Conservation (phyloP, 2,797 vertebrate species). For the Astyanax mexicanus region DNA sequence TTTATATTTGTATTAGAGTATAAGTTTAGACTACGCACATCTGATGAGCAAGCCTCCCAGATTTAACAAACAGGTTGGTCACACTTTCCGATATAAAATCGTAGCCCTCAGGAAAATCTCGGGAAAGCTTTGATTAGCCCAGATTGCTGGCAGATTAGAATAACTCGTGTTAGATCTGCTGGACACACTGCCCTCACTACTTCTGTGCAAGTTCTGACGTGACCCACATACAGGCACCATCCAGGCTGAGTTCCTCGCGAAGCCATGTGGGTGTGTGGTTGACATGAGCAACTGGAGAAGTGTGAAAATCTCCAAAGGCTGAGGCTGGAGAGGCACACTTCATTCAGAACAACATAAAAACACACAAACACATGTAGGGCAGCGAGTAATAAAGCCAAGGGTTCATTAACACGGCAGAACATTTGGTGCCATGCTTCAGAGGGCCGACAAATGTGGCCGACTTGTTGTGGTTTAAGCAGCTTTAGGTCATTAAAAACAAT, state of each 20-base stretch:
- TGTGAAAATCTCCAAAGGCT: conserved; percentile 42
- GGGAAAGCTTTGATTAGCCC: conserved; percentile 47
- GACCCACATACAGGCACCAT: conserved; percentile 39
- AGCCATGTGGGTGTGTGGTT: conserved; percentile 44
- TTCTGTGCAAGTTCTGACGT: conserved; percentile 34
- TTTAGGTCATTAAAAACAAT: conserved; percentile 23
- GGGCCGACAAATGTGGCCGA: conserved; percentile 27
- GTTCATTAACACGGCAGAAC: conserved; percentile 44
- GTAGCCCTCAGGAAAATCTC: neutral
- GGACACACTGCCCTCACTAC: conserved; percentile 6
- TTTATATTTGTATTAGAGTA: neutral
- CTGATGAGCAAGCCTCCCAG: neutral
- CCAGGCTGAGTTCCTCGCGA: conserved; percentile 22
- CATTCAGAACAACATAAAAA: conserved; percentile 22
- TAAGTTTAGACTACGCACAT: neutral
- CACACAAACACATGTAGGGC: conserved; percentile 41
- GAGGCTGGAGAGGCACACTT: conserved; percentile 8
- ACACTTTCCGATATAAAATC: neutral
- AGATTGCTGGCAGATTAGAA: conserved; percentile 48
- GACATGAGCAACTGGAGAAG: conserved; percentile 56
- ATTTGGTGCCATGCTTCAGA: conserved; percentile 40
- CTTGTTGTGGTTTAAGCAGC: conserved; percentile 35
- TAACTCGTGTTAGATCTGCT: conserved; percentile 24
- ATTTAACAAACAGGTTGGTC: neutral
- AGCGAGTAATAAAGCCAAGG: conserved; percentile 24